Percentiles rank a stretch among this genome's conserved stretches.
These are phyloP conservation scores for Macrophya alboannulata DNA, from an alignment of 2,888 invertebrate species.

Conservation along the genomic window DNA sequence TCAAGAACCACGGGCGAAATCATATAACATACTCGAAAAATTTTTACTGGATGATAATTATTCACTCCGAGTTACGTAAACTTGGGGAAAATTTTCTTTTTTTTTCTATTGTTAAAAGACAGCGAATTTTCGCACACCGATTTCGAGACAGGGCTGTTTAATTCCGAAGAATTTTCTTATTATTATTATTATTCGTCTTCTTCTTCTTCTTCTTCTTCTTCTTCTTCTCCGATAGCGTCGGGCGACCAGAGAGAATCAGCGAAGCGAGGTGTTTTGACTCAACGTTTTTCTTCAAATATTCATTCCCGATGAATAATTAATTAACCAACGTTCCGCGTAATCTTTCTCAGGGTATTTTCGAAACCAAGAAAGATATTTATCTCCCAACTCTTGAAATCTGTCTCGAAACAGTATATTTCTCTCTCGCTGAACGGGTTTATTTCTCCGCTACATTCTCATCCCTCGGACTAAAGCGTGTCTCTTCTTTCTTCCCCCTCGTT, in stretches of 20 bases:
- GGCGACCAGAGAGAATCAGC: background rate
- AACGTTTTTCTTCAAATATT: conserved; percentile 32
- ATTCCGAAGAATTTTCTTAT: conserved; percentile 5
- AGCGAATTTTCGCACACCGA: background rate
- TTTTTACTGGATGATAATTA: background rate
- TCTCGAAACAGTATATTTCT: background rate
- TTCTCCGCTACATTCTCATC: background rate
- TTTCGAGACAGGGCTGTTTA: background rate
- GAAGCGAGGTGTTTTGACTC: conserved; percentile 34
- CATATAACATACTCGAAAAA: background rate
- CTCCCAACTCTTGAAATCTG: background rate
- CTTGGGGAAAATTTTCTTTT: background rate
- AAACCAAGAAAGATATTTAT: conserved; percentile 21
- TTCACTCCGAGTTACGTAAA: background rate
- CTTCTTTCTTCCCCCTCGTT: background rate
- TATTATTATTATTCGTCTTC: background rate
- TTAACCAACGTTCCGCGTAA: conserved; percentile 16
- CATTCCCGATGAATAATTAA: conserved; percentile 45
- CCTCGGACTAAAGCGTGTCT: background rate
- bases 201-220: background rate
- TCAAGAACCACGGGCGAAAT: background rate
- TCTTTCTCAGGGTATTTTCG: conserved; percentile 3
- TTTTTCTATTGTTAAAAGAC: background rate
- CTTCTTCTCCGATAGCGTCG: background rate
- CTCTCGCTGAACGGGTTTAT: background rate